These are phyloP conservation scores for Dipodomys stephensi DNA, from an alignment of 2,113 vertebrate species.

Conservation along the genomic window DNA sequence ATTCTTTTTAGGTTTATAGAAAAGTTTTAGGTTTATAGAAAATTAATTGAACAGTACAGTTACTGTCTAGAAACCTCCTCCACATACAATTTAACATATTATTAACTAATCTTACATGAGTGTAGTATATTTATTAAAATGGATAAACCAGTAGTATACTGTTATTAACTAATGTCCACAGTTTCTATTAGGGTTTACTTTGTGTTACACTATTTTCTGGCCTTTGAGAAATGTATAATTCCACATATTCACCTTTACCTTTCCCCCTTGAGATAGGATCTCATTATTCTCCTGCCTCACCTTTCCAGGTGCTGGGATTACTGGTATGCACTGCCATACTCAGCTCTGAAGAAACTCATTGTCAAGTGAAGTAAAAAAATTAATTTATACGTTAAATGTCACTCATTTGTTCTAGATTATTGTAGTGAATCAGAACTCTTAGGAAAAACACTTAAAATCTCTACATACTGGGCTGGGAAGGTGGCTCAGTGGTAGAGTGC, in stretches of 20 bases:
- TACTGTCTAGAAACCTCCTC: not conserved
- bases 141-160: not conserved
- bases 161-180: not conserved
- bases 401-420: constrained; percentile 31
- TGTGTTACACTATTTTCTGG: not conserved
- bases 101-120: not conserved
- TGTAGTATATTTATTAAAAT: not conserved
- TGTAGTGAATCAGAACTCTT: constrained; percentile 20
- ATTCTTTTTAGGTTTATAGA: not conserved
- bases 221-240: not conserved
- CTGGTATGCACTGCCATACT: not conserved
- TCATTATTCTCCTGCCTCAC: not conserved
- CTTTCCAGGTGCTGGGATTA: not conserved
- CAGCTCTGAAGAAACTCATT: not conserved
- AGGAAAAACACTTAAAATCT: constrained; percentile 47
- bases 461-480: not conserved
- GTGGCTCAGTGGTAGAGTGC: no score
- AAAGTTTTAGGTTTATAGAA: not conserved
- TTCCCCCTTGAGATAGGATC: not conserved
- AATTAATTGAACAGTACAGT: not conserved
- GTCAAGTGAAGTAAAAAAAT: constrained; percentile 33
- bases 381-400: constrained; percentile 23
- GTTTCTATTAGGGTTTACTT: not conserved
- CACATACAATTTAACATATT: not conserved
- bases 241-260: not conserved